phyloP scores from a whole-genome alignment of 1,140 invertebrate genomes.

The Brachionus asplanchnoidis region DNA sequence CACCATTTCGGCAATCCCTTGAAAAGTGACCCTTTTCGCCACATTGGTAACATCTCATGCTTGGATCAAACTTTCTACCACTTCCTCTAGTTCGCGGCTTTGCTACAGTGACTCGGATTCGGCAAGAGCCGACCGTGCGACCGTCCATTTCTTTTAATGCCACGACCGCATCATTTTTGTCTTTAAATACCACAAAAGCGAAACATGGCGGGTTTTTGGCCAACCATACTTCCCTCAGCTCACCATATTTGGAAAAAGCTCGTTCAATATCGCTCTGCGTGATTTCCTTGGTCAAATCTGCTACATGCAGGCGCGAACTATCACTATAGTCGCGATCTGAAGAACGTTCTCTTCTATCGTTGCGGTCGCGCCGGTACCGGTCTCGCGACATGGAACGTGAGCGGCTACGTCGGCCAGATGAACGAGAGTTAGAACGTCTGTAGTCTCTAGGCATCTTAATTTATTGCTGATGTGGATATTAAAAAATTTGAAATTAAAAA shows the following conservation, averaged over 20 bases:
- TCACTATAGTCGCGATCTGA: slow-evolving; percentile 21
- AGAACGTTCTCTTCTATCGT: background rate
- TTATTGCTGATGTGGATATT: background rate
- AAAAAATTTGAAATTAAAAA: background rate
- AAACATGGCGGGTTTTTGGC: slow-evolving; percentile 56
- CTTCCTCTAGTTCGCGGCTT: slow-evolving; percentile 50
- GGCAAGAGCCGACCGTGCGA: background rate
- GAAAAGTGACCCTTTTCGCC: slow-evolving; percentile 54
- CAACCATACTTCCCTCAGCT: slow-evolving; percentile 53
- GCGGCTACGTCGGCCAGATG: background rate
- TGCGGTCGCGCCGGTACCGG: background rate
- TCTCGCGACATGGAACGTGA: background rate
- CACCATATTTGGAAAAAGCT: slow-evolving; percentile 54
- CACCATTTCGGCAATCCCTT: slow-evolving; percentile 35
- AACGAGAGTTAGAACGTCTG: background rate
- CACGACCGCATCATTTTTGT: slow-evolving; percentile 51
- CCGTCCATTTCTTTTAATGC: slow-evolving; percentile 54
- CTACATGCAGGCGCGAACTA: slow-evolving; percentile 51
- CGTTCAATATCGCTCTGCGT: slow-evolving; percentile 49
- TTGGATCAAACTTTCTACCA: slow-evolving; percentile 47
- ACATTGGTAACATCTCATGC: slow-evolving; percentile 54
- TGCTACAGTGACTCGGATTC: slow-evolving; percentile 52
- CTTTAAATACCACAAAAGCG: slow-evolving; percentile 55
- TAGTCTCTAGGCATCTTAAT: slow-evolving; percentile 20
- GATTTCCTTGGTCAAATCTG: slow-evolving; percentile 45